Conservation (phyloP, 1,140 invertebrate genomes). For the Manduca sexta region DNA sequence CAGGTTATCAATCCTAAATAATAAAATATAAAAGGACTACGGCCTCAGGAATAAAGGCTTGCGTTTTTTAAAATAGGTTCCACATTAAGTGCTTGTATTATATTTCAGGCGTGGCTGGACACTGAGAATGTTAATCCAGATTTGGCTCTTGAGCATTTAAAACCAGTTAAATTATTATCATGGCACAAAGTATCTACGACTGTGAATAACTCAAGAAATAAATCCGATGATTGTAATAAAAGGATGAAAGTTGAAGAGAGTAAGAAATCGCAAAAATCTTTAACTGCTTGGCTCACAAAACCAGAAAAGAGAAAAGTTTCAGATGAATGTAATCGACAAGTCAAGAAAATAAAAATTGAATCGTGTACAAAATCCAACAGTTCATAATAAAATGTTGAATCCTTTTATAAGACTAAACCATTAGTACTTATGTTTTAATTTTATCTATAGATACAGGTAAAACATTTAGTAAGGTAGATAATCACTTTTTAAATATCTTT, state of each 20-base stretch:
- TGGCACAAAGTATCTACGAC: constrained; percentile 81
- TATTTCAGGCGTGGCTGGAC: constrained; percentile 80
- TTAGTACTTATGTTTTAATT: no score
- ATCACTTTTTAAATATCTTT: no score
- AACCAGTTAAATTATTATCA: constrained; percentile 70
- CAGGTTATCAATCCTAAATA: no score
- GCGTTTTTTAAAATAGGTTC: neutral
- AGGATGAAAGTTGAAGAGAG: constrained; percentile 51
- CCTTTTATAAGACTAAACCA: no score
- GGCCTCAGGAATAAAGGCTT: no score
- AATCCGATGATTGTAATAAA: constrained; percentile 80
- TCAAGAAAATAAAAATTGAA: neutral
- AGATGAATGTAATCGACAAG: constrained; percentile 11
- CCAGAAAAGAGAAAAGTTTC: constrained; percentile 37
- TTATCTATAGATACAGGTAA: no score
- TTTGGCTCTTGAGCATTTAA: constrained; percentile 73
- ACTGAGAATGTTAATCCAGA: constrained; percentile 73
- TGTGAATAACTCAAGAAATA: constrained; percentile 84
- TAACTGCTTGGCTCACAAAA: constrained; percentile 51
- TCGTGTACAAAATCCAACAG: neutral
- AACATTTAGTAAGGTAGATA: no score
- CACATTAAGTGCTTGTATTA: neutral
- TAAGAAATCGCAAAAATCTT: constrained; percentile 40
- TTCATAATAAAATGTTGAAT: no score
- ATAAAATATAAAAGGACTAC: no score